Conservation (phyloP, 2,797 vertebrate species). For the Chaetophractus vellerosus region DNA sequence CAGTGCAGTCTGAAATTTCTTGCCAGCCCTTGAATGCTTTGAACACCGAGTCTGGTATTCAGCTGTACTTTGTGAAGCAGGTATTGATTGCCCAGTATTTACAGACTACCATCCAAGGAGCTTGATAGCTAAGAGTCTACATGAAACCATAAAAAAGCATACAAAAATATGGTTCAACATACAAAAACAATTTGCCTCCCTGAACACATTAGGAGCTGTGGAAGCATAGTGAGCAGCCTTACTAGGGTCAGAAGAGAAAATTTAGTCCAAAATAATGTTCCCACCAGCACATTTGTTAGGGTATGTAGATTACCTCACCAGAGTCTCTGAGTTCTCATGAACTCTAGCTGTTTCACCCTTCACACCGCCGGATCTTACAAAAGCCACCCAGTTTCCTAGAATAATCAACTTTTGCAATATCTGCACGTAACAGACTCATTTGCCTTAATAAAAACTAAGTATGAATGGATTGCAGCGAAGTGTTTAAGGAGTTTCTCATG, state of each 20-base stretch:
- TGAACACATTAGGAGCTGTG: rapidly evolving
- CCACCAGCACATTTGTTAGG: neutral
- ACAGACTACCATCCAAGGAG: neutral
- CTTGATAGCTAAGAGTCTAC: neutral
- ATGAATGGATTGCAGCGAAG: neutral
- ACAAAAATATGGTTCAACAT: neutral
- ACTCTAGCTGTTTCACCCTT: neutral
- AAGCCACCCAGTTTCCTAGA: constrained; percentile 64
- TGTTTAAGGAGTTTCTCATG: neutral
- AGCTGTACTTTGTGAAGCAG: neutral
- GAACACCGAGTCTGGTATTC: neutral
- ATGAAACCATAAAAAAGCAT: neutral
- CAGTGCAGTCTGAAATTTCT: neutral
- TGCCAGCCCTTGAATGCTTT: neutral
- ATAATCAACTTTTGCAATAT: neutral
- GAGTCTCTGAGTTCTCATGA: neutral
- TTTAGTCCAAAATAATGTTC: neutral
- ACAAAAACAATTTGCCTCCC: neutral
- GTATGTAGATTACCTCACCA: neutral
- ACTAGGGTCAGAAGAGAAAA: neutral
- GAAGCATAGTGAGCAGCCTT: neutral
- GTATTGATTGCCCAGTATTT: too few relatives aligned
- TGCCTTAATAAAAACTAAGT: neutral
- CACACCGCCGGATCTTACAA: constrained; percentile 26
- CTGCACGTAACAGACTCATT: neutral